Evolutionary conservation across 2,113 vertebrate species (phyloP), one percentile per base, ranked within the genome.

Genomic region (Xiphophorus hellerii): DNA sequence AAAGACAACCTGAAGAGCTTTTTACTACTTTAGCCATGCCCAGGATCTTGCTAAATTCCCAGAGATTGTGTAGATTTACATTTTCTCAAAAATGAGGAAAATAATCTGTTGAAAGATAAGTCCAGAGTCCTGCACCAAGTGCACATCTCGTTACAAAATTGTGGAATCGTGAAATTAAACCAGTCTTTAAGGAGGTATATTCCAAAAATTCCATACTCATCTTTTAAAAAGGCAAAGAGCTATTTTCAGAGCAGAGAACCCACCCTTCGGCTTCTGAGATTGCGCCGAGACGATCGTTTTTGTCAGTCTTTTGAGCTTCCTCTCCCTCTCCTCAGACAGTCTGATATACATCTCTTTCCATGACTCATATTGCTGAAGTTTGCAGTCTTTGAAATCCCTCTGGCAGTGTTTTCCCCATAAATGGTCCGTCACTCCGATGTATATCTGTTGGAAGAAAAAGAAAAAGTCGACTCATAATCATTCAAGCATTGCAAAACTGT

Each of bases 271-370:
- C 81, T 95, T 97, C 64, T 89, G 90, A 69, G 95, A 96, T 70
- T 97, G 94, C 78, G 95, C 93, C 2, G 94, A 95, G 70, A 95
- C 84, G 3, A 97, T 97, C 80, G 82, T 96, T 91, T 96, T 95
- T 2, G 95, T 95, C 76, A 97, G 92, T 10, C 64, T 87, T 79
- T 95, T 91, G 33, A 97, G 86, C 88, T 96, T 97, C 80, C 90
- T 92, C 74, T 97, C 96, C 78, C 95, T 93, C 81, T 96, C 95
- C 80, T 93, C 93, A 20, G 92, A 95, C 9, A 96, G 78, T 27
- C 95, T 92, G 73, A 95, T 77, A 83, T 96, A 95, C 96, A 96
- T 95, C 90, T 97, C 95, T 72, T 95, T 95, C 96, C 96, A 96
- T n/a, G 96, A 96, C 76, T 97, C 96, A 28, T 94, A 94, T 69